phyloP scores from a whole-genome alignment of 2,113 vertebrate species.

The Nymphicus hollandicus region DNA sequence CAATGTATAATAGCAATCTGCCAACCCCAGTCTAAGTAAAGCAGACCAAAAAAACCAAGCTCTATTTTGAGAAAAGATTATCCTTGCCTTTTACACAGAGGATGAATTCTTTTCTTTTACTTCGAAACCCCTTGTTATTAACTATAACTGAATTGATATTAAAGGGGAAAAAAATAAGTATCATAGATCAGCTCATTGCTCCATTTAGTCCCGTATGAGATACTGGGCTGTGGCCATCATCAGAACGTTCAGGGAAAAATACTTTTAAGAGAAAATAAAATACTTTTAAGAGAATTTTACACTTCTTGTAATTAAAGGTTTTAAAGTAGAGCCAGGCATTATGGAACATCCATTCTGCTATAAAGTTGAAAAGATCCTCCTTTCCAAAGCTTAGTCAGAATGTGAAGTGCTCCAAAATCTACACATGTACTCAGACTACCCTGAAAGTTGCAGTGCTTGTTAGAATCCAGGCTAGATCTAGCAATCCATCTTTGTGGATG shows the following conservation, averaged over 20 bases:
- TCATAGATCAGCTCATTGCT: background rate
- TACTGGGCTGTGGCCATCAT: background rate
- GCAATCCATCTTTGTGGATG: background rate
- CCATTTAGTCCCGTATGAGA: background rate
- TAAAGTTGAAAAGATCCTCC: background rate
- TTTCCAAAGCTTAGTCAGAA: background rate
- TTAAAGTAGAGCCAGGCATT: background rate
- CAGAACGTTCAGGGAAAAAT: background rate
- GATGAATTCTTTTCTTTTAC: background rate
- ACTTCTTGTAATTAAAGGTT: background rate
- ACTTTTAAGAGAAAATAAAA: background rate
- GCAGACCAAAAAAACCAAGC: background rate
- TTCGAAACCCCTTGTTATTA: background rate
- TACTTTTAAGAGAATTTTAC: background rate
- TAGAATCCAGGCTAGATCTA: background rate
- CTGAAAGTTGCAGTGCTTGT: background rate
- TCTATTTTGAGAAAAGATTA: background rate
- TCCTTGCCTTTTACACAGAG: background rate
- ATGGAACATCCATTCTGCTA: background rate
- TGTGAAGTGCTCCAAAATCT: background rate
- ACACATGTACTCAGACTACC: background rate
- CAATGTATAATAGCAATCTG: background rate
- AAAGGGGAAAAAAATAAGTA: background rate
- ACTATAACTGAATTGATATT: background rate
- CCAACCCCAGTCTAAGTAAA: background rate